Evolutionary conservation across 1,140 invertebrate species (phyloP).

Genomic region (Drosophila carrolli): DNA sequence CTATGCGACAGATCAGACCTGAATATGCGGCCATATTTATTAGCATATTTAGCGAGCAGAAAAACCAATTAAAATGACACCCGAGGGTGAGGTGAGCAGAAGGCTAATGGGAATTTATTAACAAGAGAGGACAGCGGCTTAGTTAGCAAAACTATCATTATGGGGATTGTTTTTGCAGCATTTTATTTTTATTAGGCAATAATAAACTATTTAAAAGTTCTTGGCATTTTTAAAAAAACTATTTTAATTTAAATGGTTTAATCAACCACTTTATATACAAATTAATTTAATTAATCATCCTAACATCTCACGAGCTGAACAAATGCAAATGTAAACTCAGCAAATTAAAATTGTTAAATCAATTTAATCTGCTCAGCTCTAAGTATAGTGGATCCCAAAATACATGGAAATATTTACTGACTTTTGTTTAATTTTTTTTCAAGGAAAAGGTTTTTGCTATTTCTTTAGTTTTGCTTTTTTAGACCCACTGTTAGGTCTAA

Average conservation of each 20-base stretch:
- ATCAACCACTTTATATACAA: too few species aligned
- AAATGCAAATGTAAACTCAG: too few species aligned
- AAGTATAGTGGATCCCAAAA: too few species aligned
- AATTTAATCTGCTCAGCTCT: too few species aligned
- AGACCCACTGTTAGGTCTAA: slow-evolving; percentile 8
- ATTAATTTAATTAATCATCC: too few species aligned
- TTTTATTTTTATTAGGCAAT: not conserved
- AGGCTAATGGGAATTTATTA: not conserved
- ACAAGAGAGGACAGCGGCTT: too few species aligned
- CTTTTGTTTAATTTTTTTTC: not conserved
- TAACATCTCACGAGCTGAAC: too few species aligned
- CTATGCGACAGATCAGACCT: slow-evolving; percentile 6
- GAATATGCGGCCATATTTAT: slow-evolving; percentile 24
- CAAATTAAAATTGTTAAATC: too few species aligned
- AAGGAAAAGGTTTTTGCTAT: not conserved
- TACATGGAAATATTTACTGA: too few species aligned
- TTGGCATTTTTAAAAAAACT: too few species aligned
- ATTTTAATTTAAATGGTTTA: too few species aligned
- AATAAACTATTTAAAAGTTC: not conserved
- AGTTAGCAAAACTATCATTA: not conserved
- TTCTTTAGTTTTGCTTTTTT: too few species aligned
- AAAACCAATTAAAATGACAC: slow-evolving; percentile 26
- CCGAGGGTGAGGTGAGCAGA: not conserved
- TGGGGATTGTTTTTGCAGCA: not conserved
- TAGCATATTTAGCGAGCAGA: slow-evolving; percentile 38